Percentiles rank a stretch among this genome's conserved stretches.
These are phyloP conservation scores for Canis aureus DNA, from an alignment of 2,113 vertebrate species.

Conservation along the genomic window DNA sequence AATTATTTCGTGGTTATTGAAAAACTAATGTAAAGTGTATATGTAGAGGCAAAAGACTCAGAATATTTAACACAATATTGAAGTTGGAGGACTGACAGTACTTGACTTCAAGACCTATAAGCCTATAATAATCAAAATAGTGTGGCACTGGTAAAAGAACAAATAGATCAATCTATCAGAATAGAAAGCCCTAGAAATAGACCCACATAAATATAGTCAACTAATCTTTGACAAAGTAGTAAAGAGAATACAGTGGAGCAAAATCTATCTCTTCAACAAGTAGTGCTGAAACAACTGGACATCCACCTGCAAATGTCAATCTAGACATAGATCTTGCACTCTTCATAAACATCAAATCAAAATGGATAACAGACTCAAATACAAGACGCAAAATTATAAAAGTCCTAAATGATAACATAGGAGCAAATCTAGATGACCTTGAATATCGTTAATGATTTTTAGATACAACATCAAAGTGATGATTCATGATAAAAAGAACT, in stretches of 20 bases:
- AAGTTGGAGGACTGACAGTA: background rate
- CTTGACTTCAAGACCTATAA: background rate
- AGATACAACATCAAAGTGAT: background rate
- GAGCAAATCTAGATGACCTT: background rate
- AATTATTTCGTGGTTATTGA: background rate
- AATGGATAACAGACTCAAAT: background rate
- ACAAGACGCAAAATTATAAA: background rate
- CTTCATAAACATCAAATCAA: background rate
- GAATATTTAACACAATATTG: background rate
- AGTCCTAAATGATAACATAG: background rate
- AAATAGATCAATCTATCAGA: background rate
- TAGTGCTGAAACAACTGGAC: background rate
- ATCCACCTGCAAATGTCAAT: background rate
- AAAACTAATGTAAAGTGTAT: background rate
- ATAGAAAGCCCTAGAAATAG: background rate
- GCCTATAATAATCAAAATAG: background rate
- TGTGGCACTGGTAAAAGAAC: background rate
- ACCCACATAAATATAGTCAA: background rate
- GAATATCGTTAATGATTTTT: background rate
- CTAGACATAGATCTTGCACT: background rate
- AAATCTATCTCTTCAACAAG: background rate
- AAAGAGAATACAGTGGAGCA: background rate
- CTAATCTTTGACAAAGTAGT: background rate
- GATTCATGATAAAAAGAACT: background rate
- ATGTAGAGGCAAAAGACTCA: background rate